A percentile compares a stretch with the other conserved stretches of the same genome.
These are phyloP conservation scores for Cheilosia variabilis DNA, from an alignment of 2,888 invertebrate species.

Conservation along the genomic window DNA sequence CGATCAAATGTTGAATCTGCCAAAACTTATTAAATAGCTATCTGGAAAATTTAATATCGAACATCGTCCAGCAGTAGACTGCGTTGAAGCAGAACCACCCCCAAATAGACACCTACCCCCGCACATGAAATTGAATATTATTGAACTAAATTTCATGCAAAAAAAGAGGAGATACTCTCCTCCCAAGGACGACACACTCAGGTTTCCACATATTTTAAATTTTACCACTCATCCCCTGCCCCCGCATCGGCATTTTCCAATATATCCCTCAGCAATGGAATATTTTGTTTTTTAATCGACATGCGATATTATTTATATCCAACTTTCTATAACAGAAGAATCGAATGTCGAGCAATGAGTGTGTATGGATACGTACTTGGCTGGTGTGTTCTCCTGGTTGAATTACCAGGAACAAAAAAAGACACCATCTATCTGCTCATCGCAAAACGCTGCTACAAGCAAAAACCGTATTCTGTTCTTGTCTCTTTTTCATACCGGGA, in stretches of 20 bases:
- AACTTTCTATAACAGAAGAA: not conserved
- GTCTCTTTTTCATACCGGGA: constrained; percentile 40
- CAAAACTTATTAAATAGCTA: too few relatives aligned
- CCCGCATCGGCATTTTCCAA: not conserved
- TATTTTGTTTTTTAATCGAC: constrained; percentile 30
- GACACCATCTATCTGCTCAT: constrained; percentile 8
- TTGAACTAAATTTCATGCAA: not conserved
- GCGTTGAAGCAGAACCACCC: not conserved
- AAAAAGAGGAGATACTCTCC: not conserved
- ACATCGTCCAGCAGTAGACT: too few relatives aligned
- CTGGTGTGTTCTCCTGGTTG: not conserved
- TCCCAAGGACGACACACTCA: constrained; percentile 2
- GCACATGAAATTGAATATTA: not conserved
- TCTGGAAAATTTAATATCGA: too few relatives aligned
- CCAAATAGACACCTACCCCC: not conserved
- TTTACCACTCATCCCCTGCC: not conserved
- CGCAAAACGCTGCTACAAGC: constrained; percentile 31
- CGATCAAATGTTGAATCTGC: too few relatives aligned
- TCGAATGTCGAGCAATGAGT: constrained; percentile 34
- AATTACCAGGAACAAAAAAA: constrained; percentile 2
- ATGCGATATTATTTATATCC: constrained; percentile 28
- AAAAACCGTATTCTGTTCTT: constrained; percentile 15
- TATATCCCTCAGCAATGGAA: too few relatives aligned
- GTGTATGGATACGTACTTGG: not conserved
- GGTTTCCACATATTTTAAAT: not conserved